Evolutionary conservation across 2,797 vertebrate species (phyloP), one percentile per base, ranked within the genome.

Genomic region (Loris lydekkerianus): DNA sequence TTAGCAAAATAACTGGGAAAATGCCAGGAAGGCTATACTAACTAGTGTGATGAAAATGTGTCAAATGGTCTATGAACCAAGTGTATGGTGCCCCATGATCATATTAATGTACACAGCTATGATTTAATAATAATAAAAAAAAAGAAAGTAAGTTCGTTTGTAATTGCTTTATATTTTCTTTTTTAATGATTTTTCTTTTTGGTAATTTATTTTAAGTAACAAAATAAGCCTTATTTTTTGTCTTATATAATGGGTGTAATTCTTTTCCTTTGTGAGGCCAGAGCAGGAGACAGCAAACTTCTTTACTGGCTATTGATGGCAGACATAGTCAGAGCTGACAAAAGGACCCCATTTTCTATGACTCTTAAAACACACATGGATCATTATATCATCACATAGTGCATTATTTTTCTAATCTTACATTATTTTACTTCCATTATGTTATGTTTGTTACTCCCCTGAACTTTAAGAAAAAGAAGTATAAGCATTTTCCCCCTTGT

Each of bases 381-480:
- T 49, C 80, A 29, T 56, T 34, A 23, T 76, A 63, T 11, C 46
- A 56, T n/a, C 34, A 20, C 15, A 34, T 5, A 70, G 34, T 10
- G 7, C 69, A 37, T 72, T 37, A 46, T 34, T 80, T 86, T 43
- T 31, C 27, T 6, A 88, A 31, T 58, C 78, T 88, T 43, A 67
- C n/a, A 72, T 60, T 20, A 46, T 58, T 78, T 70, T 21, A 29
- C 46, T 89, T 82, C 20, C 27, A 80, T 69, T 93, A 6, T 60
- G 7, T 80, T 75, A 65, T 21, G 1, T 49, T 87, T 27, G 53
- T 86, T 76, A 80, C 58, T 76, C 43, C n/a, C 84, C 20, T 53
- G 11, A 92, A 80, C 31, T 72, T 96, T 76, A 88, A 84, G 49
- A 87, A 91, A 61, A 25, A 88, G 46, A 93, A 91, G 89, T 93